Evolutionary conservation across 2,797 vertebrate genomes (phyloP).

Genomic region (Taeniopygia guttata): DNA sequence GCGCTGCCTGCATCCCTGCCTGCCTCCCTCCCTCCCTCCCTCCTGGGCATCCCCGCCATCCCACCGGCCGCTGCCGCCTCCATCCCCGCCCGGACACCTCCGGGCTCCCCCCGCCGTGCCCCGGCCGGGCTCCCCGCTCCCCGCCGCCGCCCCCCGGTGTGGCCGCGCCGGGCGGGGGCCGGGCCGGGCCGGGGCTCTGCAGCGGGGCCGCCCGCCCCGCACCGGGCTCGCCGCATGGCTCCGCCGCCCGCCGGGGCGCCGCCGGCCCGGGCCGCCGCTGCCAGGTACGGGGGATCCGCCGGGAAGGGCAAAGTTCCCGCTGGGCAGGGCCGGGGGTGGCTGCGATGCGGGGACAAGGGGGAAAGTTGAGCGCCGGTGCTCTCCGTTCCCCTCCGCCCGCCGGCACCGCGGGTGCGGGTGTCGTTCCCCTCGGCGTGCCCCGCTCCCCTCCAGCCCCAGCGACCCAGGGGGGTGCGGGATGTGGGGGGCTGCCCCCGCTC

Average conservation of each 20-base stretch:
- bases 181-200: conserved; percentile 2
- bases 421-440: neutral
- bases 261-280: neutral
- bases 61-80: neutral
- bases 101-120: neutral
- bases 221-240: conserved; percentile 23
- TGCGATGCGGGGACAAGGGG: neutral
- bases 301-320: neutral
- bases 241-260: neutral
- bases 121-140: neutral
- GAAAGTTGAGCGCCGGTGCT: neutral
- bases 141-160: neutral
- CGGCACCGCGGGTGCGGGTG: neutral
- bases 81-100: neutral
- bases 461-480: neutral
- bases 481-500: neutral
- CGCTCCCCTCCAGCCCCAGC: neutral
- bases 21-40: neutral
- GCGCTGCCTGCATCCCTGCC: neutral
- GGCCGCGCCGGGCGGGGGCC: neutral
- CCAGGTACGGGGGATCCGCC: neutral
- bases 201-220: conserved; percentile 13
- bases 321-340: neutral
- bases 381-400: neutral
- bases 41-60: neutral